Conservation (phyloP, 2,113 vertebrate genomes). For the Chlorodrepanis virens region DNA sequence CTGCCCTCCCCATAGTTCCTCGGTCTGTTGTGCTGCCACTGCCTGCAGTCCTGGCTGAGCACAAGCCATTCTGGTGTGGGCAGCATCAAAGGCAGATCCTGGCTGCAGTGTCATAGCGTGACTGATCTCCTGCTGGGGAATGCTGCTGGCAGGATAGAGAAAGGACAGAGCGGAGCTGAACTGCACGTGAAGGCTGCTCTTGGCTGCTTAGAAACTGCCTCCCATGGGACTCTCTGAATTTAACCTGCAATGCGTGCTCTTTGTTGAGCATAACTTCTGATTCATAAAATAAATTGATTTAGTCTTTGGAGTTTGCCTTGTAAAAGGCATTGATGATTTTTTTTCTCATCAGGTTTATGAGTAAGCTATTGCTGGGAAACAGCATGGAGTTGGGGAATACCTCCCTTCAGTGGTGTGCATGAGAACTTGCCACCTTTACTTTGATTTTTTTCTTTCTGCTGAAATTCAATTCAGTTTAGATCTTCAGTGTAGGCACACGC, state of each 20-base stretch:
- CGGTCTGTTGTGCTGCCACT: accelerated
- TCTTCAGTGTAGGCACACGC: accelerated
- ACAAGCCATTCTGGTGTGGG: neutral
- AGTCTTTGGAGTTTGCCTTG: neutral
- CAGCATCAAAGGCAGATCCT: neutral
- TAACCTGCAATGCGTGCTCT: neutral
- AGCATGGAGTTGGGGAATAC: neutral
- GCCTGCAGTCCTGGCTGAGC: neutral
- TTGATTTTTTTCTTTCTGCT: neutral
- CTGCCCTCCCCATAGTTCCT: neutral
- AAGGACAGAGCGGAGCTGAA: accelerated
- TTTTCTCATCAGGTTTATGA: neutral
- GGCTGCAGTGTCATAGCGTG: neutral
- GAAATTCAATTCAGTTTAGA: neutral
- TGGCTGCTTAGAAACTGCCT: neutral
- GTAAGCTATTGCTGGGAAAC: neutral
- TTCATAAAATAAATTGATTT: neutral
- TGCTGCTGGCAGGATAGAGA: neutral
- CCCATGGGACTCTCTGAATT: neutral
- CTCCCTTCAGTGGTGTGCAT: neutral
- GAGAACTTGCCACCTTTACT: neutral
- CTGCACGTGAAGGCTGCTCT: neutral
- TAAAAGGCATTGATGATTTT: neutral
- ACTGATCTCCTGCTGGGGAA: neutral
- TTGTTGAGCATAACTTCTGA: neutral